phyloP scores from a whole-genome alignment of 1,140 invertebrate genomes.

The Calliopsis andreniformis region DNA sequence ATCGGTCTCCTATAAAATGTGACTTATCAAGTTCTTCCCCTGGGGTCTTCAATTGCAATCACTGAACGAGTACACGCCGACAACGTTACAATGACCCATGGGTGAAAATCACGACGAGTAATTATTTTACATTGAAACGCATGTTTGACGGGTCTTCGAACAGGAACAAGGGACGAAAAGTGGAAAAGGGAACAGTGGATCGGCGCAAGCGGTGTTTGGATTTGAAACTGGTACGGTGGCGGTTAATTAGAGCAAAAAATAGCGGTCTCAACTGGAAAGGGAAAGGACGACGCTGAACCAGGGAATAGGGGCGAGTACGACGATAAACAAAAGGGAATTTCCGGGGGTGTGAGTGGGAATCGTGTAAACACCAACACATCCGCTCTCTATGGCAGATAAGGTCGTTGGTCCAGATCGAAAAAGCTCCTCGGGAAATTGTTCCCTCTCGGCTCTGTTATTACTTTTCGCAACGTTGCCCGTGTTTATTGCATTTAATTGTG shows the following conservation, averaged over 20 bases:
- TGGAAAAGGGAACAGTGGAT: slow-evolving; percentile 2
- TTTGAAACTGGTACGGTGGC: slow-evolving; percentile 9
- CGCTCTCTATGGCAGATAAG: slow-evolving; percentile 1
- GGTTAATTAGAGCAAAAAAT: slow-evolving; percentile 46
- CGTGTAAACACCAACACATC: slow-evolving; percentile 17
- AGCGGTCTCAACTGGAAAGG: slow-evolving; percentile 5
- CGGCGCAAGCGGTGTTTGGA: background rate
- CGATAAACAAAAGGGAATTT: slow-evolving; percentile 25
- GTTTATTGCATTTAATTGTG: slow-evolving; percentile 23
- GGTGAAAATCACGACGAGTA: background rate
- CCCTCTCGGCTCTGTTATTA: slow-evolving; percentile 5
- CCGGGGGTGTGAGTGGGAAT: background rate
- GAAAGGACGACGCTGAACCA: background rate
- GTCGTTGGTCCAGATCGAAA: slow-evolving; percentile 22
- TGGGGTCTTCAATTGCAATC: too few relatives aligned
- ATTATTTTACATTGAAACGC: background rate
- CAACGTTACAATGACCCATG: background rate
- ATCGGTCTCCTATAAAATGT: too few relatives aligned
- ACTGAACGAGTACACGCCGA: too few relatives aligned
- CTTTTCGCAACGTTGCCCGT: slow-evolving; percentile 2
- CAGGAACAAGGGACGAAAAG: background rate
- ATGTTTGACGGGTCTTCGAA: too few relatives aligned
- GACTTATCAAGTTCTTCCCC: too few relatives aligned
- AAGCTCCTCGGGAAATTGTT: slow-evolving; percentile 1
- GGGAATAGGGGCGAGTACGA: background rate